Base-by-base conservation (phyloP, 2,113 vertebrate species). In the Micronycteris hirsuta region DNA sequence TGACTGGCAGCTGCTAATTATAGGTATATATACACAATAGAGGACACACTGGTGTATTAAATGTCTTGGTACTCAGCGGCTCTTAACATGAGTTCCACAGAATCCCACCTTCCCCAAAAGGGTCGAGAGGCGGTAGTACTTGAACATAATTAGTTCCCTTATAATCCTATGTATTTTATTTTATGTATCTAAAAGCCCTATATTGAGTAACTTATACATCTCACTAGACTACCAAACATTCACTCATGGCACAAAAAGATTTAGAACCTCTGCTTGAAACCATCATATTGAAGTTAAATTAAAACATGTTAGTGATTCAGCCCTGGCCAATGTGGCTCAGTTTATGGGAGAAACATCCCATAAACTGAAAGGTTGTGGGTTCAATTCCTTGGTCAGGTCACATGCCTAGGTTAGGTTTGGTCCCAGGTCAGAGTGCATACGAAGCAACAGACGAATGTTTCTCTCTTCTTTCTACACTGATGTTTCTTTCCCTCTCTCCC, bases 131-230 rank as follows among this genome's bases (percentile, higher is more conserved):
- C 0, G 56, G 10, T 52, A 56, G 10, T 52, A 52, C 71, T 94
- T 90, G 28, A 95, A 86, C 28, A 58, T 61, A 76, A 73, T 38
- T 71, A 74, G 28, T 67, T 83, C 33, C 41, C 28, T 52, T 92
- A 26, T 65, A 90, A 92, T 56, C 28, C 70, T 94, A 77, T 24
- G 16, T 52, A 76, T 93, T 94, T 88, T 70, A 95, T 77, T 83
- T 97, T 89, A 76, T 73, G 24, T 43, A 97, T 43, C 61, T 67
- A 74, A 92, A 92, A 73, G 2, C 24, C 2, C 58, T 58, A 19
- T 7, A 92, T 7, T 90, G n/a, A 93, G 15, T 68, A 78, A 81
- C 26, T 92, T 19, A 47, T 20, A 49, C 36, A 77, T 43, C 65
- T 96, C 8, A 84, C 26, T 74, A 52, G 17, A 45, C 33, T 52